These are phyloP conservation scores for Pteria penguin DNA, from an alignment of 2,888 invertebrate genomes.

Conservation along the genomic window DNA sequence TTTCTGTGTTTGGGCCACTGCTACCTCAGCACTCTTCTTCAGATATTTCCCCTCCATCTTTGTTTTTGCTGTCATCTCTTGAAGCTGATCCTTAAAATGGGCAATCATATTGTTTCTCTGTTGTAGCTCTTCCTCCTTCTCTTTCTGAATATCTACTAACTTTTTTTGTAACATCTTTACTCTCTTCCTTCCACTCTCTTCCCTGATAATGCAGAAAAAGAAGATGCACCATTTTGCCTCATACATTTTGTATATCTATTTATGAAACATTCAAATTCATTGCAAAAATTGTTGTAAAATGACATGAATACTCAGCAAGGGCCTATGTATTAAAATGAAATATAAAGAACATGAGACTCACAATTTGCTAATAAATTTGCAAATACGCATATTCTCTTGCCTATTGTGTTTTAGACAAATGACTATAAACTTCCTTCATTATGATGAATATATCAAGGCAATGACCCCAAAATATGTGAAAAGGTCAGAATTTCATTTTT, in stretches of 20 bases:
- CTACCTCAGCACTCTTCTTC: slow-evolving; percentile 79
- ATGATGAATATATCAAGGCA: no score
- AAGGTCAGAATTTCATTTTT: no score
- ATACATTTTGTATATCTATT: no score
- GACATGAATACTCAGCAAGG: no score
- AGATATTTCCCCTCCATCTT: slow-evolving; percentile 80
- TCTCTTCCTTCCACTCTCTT: slow-evolving; percentile 77
- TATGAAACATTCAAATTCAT: no score
- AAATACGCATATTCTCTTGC: no score
- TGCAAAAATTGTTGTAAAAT: background rate
- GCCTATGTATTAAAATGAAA: no score
- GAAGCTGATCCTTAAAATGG: slow-evolving; percentile 80
- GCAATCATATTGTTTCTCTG: slow-evolving; percentile 80
- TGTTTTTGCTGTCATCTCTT: slow-evolving; percentile 80
- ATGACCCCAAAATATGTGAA: no score
- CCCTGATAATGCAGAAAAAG: slow-evolving; percentile 57
- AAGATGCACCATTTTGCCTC: background rate
- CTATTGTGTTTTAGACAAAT: no score
- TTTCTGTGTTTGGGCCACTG: slow-evolving; percentile 79
- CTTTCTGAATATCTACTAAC: slow-evolving; percentile 75
- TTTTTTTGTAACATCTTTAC: slow-evolving; percentile 74
- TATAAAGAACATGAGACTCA: no score
- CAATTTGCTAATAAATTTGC: no score
- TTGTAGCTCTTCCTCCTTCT: slow-evolving; percentile 77
- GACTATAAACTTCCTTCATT: no score